Conservation (phyloP, 2,888 invertebrate species). For the Sesia bembeciformis region DNA sequence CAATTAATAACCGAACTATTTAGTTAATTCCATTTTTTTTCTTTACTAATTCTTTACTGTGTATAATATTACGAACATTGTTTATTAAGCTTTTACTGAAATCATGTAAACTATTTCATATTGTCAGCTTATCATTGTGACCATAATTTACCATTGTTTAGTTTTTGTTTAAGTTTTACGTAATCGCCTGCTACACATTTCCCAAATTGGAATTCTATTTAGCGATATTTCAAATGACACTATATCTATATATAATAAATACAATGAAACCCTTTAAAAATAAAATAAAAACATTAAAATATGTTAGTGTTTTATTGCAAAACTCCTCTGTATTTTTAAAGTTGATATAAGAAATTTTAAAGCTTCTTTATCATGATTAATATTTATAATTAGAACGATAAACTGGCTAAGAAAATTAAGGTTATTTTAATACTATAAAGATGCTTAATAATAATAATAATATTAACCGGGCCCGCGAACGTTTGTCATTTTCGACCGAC, state of each 20-base stretch:
- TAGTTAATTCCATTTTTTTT: slow-evolving; percentile 32
- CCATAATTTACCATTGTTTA: slow-evolving; percentile 21
- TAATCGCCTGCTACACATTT: slow-evolving; percentile 72
- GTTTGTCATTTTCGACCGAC: too few species aligned
- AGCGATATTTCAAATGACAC: slow-evolving; percentile 65
- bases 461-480: too few species aligned
- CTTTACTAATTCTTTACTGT: slow-evolving; percentile 33
- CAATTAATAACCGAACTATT: slow-evolving; percentile 49
- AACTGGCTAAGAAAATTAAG: too few species aligned
- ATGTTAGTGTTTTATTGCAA: slow-evolving; percentile 3
- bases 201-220: slow-evolving; percentile 52
- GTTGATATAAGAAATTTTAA: not conserved
- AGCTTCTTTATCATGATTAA: not conserved
- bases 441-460: too few species aligned
- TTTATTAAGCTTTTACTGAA: slow-evolving; percentile 19
- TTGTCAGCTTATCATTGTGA: not conserved
- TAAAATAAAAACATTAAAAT: slow-evolving; percentile 49
- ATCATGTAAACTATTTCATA: slow-evolving; percentile 12
- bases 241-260: slow-evolving; percentile 67
- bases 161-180: slow-evolving; percentile 48
- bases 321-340: not conserved
- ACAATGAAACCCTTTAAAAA: slow-evolving; percentile 69
- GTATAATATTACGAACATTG: slow-evolving; percentile 16
- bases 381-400: not conserved
- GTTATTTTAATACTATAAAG: too few species aligned